These are phyloP conservation scores for Cyphomyrus discorhynchus DNA, from an alignment of 2,113 vertebrate genomes.

Conservation along the genomic window DNA sequence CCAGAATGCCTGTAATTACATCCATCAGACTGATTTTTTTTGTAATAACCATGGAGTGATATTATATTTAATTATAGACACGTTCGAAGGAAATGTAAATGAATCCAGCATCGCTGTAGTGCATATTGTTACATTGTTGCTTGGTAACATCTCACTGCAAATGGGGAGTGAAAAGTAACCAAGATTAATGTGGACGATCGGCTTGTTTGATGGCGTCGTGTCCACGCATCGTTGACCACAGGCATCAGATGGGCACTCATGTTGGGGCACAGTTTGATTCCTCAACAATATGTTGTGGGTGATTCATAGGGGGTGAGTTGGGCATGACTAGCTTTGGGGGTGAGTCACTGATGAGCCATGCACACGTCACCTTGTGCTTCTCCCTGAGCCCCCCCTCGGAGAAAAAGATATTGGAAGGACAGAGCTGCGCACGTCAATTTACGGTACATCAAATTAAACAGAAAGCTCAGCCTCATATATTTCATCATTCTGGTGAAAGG, in stretches of 20 bases:
- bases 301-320: not conserved
- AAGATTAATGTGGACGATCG: not conserved
- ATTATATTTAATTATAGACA: not conserved
- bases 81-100: not conserved
- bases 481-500: constrained; percentile 48
- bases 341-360: not conserved
- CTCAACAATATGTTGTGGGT: not conserved
- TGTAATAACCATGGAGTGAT: not conserved
- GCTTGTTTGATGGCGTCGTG: not conserved
- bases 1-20: not conserved
- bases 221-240: not conserved
- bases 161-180: not conserved
- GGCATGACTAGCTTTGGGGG: constrained; percentile 8
- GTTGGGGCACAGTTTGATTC: not conserved
- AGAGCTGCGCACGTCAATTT: not conserved
- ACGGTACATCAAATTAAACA: not conserved
- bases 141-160: not conserved
- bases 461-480: not conserved
- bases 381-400: not conserved
- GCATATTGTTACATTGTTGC: not conserved
- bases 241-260: constrained; percentile 1
- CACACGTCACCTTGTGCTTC: not conserved
- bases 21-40: not conserved
- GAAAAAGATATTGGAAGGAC: not conserved
- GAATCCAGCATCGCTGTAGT: not conserved